Conservation (phyloP, 2,797 vertebrate species). For the Vireo griseus region DNA sequence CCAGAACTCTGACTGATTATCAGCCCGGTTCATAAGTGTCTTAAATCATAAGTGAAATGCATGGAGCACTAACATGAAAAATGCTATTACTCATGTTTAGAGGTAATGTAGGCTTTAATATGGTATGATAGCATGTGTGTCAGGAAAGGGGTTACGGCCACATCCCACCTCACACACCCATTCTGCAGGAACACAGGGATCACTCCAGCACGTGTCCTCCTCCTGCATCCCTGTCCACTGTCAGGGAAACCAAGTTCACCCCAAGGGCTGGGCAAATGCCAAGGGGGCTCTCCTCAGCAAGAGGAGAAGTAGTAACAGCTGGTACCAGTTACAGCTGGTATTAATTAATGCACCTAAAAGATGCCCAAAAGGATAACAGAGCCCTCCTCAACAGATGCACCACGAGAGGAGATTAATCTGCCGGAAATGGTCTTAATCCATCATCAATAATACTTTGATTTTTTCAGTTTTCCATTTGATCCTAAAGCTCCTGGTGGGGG, state of each 20-base stretch:
- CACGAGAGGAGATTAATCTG: background rate
- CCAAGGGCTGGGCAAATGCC: background rate
- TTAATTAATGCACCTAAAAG: slow-evolving; percentile 14
- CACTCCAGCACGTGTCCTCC: background rate
- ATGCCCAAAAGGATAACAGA: slow-evolving; percentile 3
- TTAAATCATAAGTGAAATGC: background rate
- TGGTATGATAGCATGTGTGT: background rate
- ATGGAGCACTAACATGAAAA: background rate
- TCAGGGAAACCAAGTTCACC: background rate
- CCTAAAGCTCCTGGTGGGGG: background rate
- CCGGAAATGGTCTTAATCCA: background rate
- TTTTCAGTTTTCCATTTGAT: slow-evolving; percentile 18
- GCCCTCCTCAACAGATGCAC: background rate
- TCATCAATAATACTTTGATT: slow-evolving; percentile 1
- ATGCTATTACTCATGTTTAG: background rate
- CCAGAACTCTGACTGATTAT: background rate
- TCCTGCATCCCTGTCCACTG: rapidly evolving
- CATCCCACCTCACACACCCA: background rate
- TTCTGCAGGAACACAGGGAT: background rate
- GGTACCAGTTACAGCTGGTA: background rate
- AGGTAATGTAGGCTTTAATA: background rate
- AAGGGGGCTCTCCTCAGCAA: background rate
- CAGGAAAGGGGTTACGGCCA: background rate
- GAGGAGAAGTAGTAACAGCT: background rate
- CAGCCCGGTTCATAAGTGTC: background rate